Base-by-base conservation (phyloP, 2,888 invertebrate genomes). In the Petrolisthes manimaculis region DNA sequence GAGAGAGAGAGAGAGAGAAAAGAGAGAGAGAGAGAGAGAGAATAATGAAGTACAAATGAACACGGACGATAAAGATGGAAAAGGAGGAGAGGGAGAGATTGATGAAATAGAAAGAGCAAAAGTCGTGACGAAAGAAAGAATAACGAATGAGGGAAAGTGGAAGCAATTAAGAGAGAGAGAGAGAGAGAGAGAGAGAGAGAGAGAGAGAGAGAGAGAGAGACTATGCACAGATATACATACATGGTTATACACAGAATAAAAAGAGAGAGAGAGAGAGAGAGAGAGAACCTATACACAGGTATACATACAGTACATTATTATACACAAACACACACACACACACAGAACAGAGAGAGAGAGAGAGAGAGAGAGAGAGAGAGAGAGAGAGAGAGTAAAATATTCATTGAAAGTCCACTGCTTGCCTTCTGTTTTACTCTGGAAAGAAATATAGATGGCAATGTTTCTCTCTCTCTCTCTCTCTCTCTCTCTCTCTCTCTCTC, bases 301-400 rank as follows among this genome's bases (percentile, higher is more conserved):
- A n/a, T n/a, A n/a, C n/a, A n/a, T n/a, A n/a, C n/a, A n/a, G n/a
- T n/a, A n/a, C n/a, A n/a, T n/a, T n/a, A n/a, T n/a, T n/a, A n/a
- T n/a, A n/a, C n/a, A n/a, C n/a, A n/a, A n/a, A n/a, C n/a, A n/a
- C n/a, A n/a, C n/a, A n/a, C n/a, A n/a, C n/a, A n/a, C n/a, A n/a
- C n/a, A n/a, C 12, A 6, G 37, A 51, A 78, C 18, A 78, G 80
- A 53, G 54, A 80, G 80, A 80, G 54, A 80, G 80, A 80, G 54
- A 80, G 80, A 80, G 54, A 80, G 80, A 80, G 80, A 80, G 54
- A 80, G 80, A 80, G 54, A 80, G 54, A 80, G 80, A 80, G 80
- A 80, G 54, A 80, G 80, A 80, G 80, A 80, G 80, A 54, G 54
- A 6, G 6, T 61, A 61, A 61, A 61, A 6, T 61, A 14, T 9